These are phyloP conservation scores for Drosophila multiciliata DNA, from an alignment of 2,888 invertebrate genomes.

Conservation along the genomic window DNA sequence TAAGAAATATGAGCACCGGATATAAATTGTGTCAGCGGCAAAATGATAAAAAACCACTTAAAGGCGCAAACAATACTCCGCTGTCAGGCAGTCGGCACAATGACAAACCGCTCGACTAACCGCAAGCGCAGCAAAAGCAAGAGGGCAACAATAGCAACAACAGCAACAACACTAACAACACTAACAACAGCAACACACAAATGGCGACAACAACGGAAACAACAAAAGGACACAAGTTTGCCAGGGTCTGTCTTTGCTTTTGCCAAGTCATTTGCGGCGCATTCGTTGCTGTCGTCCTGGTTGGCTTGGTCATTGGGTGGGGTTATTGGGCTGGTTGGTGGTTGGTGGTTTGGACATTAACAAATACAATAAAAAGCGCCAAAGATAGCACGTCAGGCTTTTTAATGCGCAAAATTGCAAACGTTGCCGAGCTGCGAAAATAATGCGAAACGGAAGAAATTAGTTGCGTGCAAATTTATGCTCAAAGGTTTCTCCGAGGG, in stretches of 20 bases:
- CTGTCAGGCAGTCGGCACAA: slow-evolving; percentile 70
- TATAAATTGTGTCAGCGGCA: slow-evolving; percentile 84
- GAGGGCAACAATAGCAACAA: slow-evolving; percentile 46
- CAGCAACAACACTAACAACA: slow-evolving; percentile 23
- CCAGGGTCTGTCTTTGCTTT: slow-evolving; percentile 58
- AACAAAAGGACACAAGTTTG: slow-evolving; percentile 80
- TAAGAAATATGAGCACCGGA: slow-evolving; percentile 84
- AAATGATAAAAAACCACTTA: slow-evolving; percentile 84
- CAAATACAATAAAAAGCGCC: slow-evolving; percentile 80
- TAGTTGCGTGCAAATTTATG: slow-evolving; percentile 81
- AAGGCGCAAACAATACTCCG: slow-evolving; percentile 82
- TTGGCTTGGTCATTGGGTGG: slow-evolving; percentile 4
- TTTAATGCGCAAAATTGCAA: slow-evolving; percentile 81
- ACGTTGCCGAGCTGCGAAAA: slow-evolving; percentile 73
- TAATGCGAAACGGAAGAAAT: slow-evolving; percentile 81
- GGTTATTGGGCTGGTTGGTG: slow-evolving; percentile 7
- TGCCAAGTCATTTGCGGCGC: slow-evolving; percentile 78
- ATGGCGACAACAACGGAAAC: slow-evolving; percentile 66
- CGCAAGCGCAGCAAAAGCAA: slow-evolving; percentile 67
- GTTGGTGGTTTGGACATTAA: slow-evolving; percentile 69
- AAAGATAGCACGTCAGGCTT: slow-evolving; percentile 81
- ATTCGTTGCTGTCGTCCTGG: slow-evolving; percentile 44
- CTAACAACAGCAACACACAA: slow-evolving; percentile 59
- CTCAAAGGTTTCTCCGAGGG: slow-evolving; percentile 47
- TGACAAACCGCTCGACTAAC: slow-evolving; percentile 81